phyloP scores from a whole-genome alignment of 2,888 invertebrate genomes.

The Synergus gifuensis region DNA sequence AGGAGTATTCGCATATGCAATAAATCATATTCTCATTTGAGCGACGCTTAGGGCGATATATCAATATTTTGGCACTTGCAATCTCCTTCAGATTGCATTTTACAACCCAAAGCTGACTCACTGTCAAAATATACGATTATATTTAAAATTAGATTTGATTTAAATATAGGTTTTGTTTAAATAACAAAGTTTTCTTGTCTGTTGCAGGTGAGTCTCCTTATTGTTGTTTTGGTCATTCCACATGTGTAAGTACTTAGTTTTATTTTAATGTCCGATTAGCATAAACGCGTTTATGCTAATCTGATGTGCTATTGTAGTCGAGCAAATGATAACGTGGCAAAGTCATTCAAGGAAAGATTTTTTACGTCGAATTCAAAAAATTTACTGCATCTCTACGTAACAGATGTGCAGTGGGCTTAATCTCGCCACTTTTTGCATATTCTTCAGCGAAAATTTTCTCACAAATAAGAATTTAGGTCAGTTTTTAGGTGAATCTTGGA shows the following conservation, averaged over 20 bases:
- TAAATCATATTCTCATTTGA: not conserved
- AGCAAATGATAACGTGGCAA: not conserved
- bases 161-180: not conserved
- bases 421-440: not conserved
- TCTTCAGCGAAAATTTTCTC: not conserved
- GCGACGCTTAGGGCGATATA: not conserved
- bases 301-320: conserved; percentile 1
- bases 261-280: conserved; percentile 23
- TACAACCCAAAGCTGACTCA: not conserved
- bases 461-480: not conserved
- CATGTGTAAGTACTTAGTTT: conserved; percentile 27
- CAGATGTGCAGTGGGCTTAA: not conserved
- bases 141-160: not conserved
- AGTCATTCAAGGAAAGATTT: not conserved
- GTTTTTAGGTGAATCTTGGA: no score
- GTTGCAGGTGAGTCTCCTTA: conserved; percentile 39
- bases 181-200: conserved; percentile 30
- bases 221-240: conserved; percentile 14
- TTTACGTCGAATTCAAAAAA: not conserved
- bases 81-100: not conserved
- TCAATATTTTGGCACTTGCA: not conserved
- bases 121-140: not conserved
- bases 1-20: not conserved
- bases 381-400: not conserved
- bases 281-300: conserved; percentile 21